phyloP scores from a whole-genome alignment of 2,113 vertebrate species.

The Octodon degus region DNA sequence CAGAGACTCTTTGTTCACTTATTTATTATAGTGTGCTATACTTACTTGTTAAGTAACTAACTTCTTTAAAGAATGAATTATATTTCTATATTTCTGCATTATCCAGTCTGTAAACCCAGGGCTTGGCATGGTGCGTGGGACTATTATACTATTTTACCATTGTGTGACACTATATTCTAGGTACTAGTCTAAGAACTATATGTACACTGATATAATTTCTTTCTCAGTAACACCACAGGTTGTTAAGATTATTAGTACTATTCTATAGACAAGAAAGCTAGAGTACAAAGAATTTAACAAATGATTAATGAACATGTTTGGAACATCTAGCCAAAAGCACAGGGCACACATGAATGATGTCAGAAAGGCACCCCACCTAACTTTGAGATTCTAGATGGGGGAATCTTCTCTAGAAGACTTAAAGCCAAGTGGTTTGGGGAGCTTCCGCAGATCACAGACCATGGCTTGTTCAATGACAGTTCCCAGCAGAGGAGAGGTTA shows the following conservation, averaged over 20 bases:
- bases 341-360: not conserved
- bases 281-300: constrained; percentile 13
- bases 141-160: not conserved
- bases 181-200: not conserved
- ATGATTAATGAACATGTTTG: not conserved
- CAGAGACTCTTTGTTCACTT: not conserved
- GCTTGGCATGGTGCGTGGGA: not conserved
- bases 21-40: not conserved
- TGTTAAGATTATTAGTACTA: not conserved
- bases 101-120: not conserved
- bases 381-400: not conserved
- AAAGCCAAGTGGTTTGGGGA: not conserved
- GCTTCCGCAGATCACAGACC: not conserved
- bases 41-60: not conserved
- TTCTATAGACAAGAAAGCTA: constrained; percentile 18
- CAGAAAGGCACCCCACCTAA: not conserved
- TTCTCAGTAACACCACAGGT: not conserved
- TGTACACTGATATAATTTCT: not conserved
- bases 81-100: not conserved
- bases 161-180: not conserved
- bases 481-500: not conserved
- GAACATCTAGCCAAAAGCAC: not conserved
- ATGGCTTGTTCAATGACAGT: not conserved
- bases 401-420: not conserved
- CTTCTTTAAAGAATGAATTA: not conserved